Percentiles rank a stretch among this genome's conserved stretches.
Evolutionary conservation across 2,113 vertebrate genomes (phyloP).

Genomic region (Galemys pyrenaicus): DNA sequence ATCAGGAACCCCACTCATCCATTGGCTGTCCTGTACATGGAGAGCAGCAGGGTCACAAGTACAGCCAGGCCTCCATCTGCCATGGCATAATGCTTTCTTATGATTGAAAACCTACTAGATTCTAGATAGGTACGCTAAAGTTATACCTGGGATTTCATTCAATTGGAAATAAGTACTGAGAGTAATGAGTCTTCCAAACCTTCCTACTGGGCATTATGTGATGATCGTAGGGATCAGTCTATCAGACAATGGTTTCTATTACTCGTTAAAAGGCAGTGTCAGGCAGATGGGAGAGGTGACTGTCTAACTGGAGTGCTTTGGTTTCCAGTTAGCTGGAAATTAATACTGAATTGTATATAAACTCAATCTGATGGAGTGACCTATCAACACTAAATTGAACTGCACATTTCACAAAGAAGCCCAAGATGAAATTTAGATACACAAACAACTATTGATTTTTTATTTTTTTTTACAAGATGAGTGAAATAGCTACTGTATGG

Average conservation of each 20-base stretch:
- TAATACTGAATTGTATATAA: slow-evolving; percentile 51
- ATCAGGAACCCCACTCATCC: not conserved
- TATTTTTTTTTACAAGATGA: not conserved
- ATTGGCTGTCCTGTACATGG: fast-evolving
- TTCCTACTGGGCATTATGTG: not conserved
- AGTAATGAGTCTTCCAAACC: not conserved
- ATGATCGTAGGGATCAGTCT: not conserved
- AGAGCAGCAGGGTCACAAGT: not conserved
- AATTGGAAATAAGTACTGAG: not conserved
- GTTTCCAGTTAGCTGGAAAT: slow-evolving; percentile 54
- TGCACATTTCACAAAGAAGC: slow-evolving; percentile 53
- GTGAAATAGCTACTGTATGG: slow-evolving; percentile 61
- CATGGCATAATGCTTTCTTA: not conserved
- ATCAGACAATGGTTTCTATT: not conserved
- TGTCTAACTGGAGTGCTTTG: not conserved
- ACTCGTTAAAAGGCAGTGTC: slow-evolving; percentile 24
- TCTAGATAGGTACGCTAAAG: not conserved
- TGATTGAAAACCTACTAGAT: not conserved
- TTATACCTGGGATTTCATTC: not conserved
- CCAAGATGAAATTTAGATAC: slow-evolving; percentile 66
- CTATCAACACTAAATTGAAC: slow-evolving; percentile 44
- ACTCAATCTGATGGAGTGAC: slow-evolving; percentile 8
- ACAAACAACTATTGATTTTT: slow-evolving; percentile 66
- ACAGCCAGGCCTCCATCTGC: not conserved
- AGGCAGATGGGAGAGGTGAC: not conserved